Percentiles rank a stretch among this genome's conserved stretches.
These are phyloP conservation scores for Portevinia maculata DNA, from an alignment of 2,888 invertebrate species.

Conservation along the genomic window DNA sequence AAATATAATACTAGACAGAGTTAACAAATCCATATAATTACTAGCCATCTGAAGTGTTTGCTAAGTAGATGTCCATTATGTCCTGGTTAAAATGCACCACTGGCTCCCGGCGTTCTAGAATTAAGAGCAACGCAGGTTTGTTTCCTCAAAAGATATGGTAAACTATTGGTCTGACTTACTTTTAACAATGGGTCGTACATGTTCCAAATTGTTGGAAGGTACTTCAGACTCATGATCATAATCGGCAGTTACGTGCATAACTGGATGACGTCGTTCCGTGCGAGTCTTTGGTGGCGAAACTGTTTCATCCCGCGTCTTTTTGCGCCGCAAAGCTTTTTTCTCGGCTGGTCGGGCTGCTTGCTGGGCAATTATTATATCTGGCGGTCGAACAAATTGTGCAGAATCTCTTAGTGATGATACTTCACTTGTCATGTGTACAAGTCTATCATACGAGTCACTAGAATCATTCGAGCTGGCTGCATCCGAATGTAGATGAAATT, in stretches of 20 bases:
- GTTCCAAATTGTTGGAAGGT: conserved; percentile 5
- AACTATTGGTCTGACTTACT: conserved; percentile 2
- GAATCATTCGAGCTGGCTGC: conserved; percentile 8
- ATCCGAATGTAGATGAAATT: conserved; percentile 15
- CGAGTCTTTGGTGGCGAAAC: conserved; percentile 10
- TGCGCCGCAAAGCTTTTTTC: conserved; percentile 36
- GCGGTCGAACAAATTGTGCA: background rate
- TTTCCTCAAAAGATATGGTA: too few relatives aligned
- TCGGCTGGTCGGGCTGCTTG: conserved; percentile 16
- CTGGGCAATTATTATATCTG: conserved; percentile 24
- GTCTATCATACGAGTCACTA: conserved; percentile 29
- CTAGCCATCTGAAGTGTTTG: conserved; percentile 49
- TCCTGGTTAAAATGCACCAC: conserved; percentile 42
- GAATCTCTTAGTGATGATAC: conserved; percentile 17
- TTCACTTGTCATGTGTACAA: conserved; percentile 9
- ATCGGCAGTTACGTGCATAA: background rate
- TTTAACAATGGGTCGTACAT: conserved; percentile 40
- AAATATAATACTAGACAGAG: too few relatives aligned
- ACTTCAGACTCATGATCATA: background rate
- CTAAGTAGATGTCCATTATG: conserved; percentile 55
- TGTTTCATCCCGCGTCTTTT: conserved; percentile 16
- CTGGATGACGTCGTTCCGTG: background rate
- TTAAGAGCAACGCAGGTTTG: background rate
- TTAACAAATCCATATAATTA: background rate
- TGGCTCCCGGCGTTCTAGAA: conserved; percentile 39